phyloP scores from a whole-genome alignment of 2,888 invertebrate genomes.

The Andrena dorsata region DNA sequence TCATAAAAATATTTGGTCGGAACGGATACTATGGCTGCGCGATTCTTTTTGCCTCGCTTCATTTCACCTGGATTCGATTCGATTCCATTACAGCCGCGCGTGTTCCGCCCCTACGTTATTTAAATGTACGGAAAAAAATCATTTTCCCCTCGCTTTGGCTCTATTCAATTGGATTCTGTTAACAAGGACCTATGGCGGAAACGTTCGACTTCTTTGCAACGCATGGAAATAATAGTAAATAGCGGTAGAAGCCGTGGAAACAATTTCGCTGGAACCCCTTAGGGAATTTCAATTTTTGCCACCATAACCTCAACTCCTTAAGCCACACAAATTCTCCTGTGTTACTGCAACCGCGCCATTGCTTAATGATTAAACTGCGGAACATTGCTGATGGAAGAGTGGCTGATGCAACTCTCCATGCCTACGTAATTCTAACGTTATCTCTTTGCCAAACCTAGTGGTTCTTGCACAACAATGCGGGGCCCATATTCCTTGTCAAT shows the following conservation, averaged over 20 bases:
- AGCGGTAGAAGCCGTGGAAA: background rate
- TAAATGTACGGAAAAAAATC: conserved; percentile 14
- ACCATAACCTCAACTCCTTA: conserved; percentile 2
- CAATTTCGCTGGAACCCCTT: background rate
- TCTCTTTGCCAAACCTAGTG: too few relatives aligned
- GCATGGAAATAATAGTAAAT: conserved; percentile 18
- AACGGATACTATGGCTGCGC: conserved; percentile 14
- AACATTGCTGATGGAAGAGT: background rate
- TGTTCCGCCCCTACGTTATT: conserved; percentile 5
- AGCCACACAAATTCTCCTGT: background rate
- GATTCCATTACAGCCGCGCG: conserved; percentile 36
- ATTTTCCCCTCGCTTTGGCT: background rate
- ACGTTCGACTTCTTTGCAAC: conserved; percentile 7
- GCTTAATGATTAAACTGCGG: background rate
- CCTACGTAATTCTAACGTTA: too few relatives aligned
- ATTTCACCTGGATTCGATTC: conserved; percentile 48
- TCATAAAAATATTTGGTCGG: conserved; percentile 41
- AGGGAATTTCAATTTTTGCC: background rate
- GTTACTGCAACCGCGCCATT: background rate
- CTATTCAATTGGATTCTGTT: conserved; percentile 20
- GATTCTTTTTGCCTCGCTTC: conserved; percentile 30
- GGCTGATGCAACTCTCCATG: too few relatives aligned
- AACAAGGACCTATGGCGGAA: conserved; percentile 4
- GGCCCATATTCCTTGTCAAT: background rate
- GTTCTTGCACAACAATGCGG: background rate